A percentile compares a stretch with the other conserved stretches of the same genome.
Evolutionary conservation across 2,113 vertebrate species (phyloP).

Genomic region (Prionailurus viverrinus): DNA sequence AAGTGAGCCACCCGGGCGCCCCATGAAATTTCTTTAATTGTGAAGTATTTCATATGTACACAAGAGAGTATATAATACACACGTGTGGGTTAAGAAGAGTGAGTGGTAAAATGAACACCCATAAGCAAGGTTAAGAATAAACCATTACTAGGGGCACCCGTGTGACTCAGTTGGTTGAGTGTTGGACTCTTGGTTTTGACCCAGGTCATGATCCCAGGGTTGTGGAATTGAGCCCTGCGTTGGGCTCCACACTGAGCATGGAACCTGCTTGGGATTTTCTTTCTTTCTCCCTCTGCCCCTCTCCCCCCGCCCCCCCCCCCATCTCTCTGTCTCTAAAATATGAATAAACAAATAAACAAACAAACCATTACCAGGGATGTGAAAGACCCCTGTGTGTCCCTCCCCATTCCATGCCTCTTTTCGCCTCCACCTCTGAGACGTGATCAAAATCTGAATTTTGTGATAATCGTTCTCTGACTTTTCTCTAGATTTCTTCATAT

Average conservation of each 20-base stretch:
- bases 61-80: not conserved
- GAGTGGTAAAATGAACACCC: slow-evolving; percentile 22
- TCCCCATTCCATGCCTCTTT: not conserved
- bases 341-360: not conserved
- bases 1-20: too few species aligned
- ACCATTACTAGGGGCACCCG: not conserved
- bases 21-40: not conserved
- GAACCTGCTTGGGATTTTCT: too few species aligned
- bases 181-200: too few species aligned
- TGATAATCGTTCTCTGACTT: not conserved
- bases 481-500: not conserved
- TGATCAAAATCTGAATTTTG: slow-evolving; percentile 38
- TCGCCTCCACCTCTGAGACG: not conserved
- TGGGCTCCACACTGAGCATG: too few species aligned
- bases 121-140: slow-evolving; percentile 18
- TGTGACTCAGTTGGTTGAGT: too few species aligned
- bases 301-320: too few species aligned
- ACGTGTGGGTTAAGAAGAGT: not conserved
- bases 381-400: not conserved
- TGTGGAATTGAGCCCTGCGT: too few species aligned
- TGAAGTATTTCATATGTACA: not conserved
- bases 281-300: too few species aligned
- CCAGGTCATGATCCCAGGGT: too few species aligned
- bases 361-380: not conserved
- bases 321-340: too few species aligned